Conservation (phyloP, 1,140 invertebrate species). For the Lepidotrigona ventralis region DNA sequence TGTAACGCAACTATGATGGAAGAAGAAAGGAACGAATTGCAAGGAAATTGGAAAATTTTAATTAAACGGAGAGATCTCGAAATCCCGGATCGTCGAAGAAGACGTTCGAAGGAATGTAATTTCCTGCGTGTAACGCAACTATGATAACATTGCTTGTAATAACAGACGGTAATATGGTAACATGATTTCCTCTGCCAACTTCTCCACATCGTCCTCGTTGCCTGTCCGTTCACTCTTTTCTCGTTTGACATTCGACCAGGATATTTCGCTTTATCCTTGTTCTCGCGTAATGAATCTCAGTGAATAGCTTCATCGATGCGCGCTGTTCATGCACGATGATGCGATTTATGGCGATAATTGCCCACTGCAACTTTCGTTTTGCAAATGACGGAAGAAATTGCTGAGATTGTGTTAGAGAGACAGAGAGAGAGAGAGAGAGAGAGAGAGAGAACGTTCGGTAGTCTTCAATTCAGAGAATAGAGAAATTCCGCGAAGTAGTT, state of each 20-base stretch:
- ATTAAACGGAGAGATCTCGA: not conserved
- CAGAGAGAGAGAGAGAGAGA: not conserved
- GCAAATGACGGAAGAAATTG: not conserved
- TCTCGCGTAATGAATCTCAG: not conserved
- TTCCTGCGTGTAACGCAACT: not conserved
- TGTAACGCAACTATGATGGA: no score
- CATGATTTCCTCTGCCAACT: not conserved
- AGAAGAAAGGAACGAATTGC: no score
- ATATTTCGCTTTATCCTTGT: conserved; percentile 1
- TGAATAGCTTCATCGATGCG: conserved; percentile 18
- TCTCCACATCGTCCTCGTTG: not conserved
- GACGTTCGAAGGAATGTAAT: not conserved
- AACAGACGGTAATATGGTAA: not conserved
- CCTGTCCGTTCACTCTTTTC: not conserved
- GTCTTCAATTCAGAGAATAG: not conserved
- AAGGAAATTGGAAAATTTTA: not conserved
- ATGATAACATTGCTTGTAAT: not conserved
- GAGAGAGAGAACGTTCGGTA: not conserved
- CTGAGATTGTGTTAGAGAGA: not conserved
- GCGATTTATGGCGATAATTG: conserved; percentile 11
- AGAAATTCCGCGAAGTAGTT: not conserved
- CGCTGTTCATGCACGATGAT: not conserved
- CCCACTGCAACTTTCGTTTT: not conserved
- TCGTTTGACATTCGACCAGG: conserved; percentile 2
- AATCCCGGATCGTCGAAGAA: not conserved